phyloP scores from a whole-genome alignment of 92 coral and sea anemone genomes.

The Parazoanthus swiftii region DNA sequence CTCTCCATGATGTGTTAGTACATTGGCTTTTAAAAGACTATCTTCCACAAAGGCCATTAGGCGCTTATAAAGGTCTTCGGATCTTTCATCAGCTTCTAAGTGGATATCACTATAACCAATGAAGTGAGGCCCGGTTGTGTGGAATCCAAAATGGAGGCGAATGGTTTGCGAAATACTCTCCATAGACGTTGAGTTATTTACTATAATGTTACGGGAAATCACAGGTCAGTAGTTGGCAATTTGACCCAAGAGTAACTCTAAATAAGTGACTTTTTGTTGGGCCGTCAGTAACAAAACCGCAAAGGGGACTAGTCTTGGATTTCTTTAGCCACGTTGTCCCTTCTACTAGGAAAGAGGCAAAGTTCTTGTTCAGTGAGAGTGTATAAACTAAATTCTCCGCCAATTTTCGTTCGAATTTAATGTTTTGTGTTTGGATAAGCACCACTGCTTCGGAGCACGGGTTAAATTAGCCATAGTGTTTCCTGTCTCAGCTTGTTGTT shows the following conservation, averaged over 20 bases:
- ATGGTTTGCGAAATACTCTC: no score
- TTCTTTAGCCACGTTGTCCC: background rate
- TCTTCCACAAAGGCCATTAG: slow-evolving; percentile 51
- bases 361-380: background rate
- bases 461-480: no score
- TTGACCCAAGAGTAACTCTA: no score
- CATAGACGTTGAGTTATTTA: no score
- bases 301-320: no score
- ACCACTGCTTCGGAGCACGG: no score
- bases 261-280: no score
- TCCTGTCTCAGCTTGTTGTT: background rate
- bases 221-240: no score
- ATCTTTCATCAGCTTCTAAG: slow-evolving; percentile 28
- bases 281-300: no score
- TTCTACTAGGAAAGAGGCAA: background rate
- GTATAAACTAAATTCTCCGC: background rate
- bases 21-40: background rate
- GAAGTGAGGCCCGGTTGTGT: slow-evolving; percentile 27
- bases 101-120: background rate
- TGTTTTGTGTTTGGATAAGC: no score
- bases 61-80: slow-evolving; percentile 48
- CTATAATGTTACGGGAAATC: no score
- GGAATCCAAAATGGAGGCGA: slow-evolving; percentile 13
- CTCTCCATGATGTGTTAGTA: slow-evolving; percentile 42
- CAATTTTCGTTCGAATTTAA: no score